Percentiles rank a stretch among this genome's conserved stretches.
Conservation (phyloP, 2,888 invertebrate genomes). For the Nezara viridula region DNA sequence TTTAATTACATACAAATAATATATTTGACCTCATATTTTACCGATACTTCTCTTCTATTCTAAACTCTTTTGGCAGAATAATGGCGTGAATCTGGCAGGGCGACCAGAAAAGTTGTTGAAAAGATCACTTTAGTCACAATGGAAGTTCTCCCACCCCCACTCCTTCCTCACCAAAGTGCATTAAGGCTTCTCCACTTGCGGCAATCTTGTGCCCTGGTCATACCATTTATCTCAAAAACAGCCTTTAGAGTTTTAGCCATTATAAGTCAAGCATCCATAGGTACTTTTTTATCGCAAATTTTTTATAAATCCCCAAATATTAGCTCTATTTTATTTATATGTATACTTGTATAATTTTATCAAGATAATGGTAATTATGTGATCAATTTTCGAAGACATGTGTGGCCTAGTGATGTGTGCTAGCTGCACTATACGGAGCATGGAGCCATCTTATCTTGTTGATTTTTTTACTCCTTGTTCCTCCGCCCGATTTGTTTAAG, state of each 20-base stretch:
- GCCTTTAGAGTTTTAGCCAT: neutral
- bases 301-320: neutral
- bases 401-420: no score
- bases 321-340: neutral
- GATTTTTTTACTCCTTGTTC: no score
- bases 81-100: neutral
- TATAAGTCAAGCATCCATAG: neutral
- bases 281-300: neutral
- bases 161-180: neutral
- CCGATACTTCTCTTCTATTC: neutral
- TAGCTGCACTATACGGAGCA: no score
- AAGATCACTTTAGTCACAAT: constrained; percentile 7
- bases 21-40: no score
- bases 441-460: no score
- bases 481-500: no score
- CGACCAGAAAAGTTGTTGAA: neutral
- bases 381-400: no score
- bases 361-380: no score
- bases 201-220: neutral
- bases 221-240: neutral
- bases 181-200: neutral
- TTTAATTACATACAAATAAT: no score
- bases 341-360: no score
- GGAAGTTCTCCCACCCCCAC: neutral
- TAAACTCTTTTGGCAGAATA: neutral